Evolutionary conservation across 64 coral and sea anemone genomes (phyloP).

Genomic region (Dendronephthya gigantea): DNA sequence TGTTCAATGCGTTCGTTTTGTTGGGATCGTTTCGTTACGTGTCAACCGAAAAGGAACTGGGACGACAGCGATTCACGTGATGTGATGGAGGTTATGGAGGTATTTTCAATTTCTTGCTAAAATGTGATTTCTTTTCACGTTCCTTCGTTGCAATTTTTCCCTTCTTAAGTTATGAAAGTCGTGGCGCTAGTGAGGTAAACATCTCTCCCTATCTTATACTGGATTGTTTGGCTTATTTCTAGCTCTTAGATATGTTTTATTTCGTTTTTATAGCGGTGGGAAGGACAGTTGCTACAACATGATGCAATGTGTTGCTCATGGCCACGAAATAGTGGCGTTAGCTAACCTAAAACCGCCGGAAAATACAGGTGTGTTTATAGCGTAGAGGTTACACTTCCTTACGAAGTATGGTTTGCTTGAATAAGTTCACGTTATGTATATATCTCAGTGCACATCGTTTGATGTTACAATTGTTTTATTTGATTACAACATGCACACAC

Average conservation of each 20-base stretch:
- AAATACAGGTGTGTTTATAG: constrained; percentile 53
- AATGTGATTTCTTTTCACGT: not conserved
- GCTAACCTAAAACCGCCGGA: constrained; percentile 73
- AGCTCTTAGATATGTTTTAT: not conserved
- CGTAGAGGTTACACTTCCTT: not conserved
- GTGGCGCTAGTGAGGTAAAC: constrained; percentile 70
- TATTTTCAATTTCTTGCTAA: not conserved
- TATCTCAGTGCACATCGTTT: too few species aligned
- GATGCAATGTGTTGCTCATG: constrained; percentile 79
- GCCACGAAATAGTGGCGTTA: constrained; percentile 74
- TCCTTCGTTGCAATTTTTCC: too few species aligned
- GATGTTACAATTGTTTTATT: too few species aligned
- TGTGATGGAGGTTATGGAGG: not conserved
- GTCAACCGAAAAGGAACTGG: not conserved
- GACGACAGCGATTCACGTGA: not conserved
- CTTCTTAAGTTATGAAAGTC: constrained; percentile 57
- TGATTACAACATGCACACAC: too few species aligned
- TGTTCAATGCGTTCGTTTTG: too few species aligned
- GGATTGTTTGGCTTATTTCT: not conserved
- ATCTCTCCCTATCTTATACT: not conserved
- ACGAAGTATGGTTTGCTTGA: too few species aligned
- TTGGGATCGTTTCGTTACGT: too few species aligned
- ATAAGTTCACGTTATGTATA: too few species aligned
- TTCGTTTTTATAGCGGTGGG: constrained; percentile 48
- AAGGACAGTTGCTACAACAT: constrained; percentile 99